Percentiles rank a stretch among this genome's conserved stretches.
Evolutionary conservation across 2,113 vertebrate genomes (phyloP).

Genomic region (Condylura cristata): DNA sequence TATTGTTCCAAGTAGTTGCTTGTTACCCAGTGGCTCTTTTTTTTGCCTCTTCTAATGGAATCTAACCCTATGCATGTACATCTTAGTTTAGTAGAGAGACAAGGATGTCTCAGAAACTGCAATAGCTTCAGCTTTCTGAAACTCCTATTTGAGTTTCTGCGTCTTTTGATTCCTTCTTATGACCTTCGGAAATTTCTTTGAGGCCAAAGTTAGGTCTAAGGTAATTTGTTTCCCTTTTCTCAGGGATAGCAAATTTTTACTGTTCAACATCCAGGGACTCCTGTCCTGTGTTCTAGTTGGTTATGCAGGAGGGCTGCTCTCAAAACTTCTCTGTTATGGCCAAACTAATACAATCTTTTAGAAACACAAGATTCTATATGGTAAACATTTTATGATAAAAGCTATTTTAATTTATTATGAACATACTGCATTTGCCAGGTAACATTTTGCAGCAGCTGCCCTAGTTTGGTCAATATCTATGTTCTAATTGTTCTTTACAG

Average conservation of each 20-base stretch:
- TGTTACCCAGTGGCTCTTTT: neutral
- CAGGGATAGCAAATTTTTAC: neutral
- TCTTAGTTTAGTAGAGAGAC: neutral
- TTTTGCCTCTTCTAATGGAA: neutral
- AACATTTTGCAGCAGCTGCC: neutral
- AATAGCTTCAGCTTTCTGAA: neutral
- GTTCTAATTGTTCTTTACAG: neutral
- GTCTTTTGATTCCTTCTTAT: neutral
- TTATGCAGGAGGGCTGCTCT: neutral
- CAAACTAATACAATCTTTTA: neutral
- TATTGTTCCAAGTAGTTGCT: constrained; percentile 28
- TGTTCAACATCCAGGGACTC: neutral
- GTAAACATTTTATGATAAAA: neutral
- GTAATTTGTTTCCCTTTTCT: constrained; percentile 16
- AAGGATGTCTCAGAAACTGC: neutral
- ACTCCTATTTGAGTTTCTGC: neutral
- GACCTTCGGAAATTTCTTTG: neutral
- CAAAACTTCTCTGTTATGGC: neutral
- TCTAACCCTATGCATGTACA: neutral
- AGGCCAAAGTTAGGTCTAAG: neutral
- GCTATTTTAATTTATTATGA: neutral
- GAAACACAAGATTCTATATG: neutral
- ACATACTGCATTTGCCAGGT: neutral
- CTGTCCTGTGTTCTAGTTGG: neutral
- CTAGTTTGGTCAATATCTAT: neutral